Evolutionary conservation across 2,797 vertebrate genomes (phyloP), one percentile per base, ranked within the genome.

Genomic region (Pseudopleuronectes americanus): DNA sequence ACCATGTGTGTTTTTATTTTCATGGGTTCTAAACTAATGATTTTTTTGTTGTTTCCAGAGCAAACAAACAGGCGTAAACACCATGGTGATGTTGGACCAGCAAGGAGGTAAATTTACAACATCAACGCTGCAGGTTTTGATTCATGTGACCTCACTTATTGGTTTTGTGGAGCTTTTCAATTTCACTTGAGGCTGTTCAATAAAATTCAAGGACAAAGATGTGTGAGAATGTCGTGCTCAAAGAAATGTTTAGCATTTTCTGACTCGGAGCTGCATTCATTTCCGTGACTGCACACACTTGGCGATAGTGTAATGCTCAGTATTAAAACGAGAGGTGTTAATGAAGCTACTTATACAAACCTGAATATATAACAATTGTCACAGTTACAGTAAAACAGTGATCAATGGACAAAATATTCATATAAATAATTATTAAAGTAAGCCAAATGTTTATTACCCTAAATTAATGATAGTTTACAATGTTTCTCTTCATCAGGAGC

Each of bases 81-180:
- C 98, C 33, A 91, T 99, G 56, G 94, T 92, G 55, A 97, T 98
- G 96, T 89, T 99, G 92, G 96, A 96, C 81, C 91, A 98, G 68
- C 98, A 99, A 90, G 96, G 96, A 91, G 98, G 98, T 99, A 76
- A 12, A 24, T 24, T 16, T 8, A 58, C 21, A 13, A 16, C 31
- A 22, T 6, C 3, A n/a, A 10, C 17, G n/a, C 17, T 16, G 43
- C 43, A 31, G 6, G 6, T 31, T 56, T 33, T 33, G 14, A 12
- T 51, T 19, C 8, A 21, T 23, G 7, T 51, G 3, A 22, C 19
- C 21, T 51, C 23, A 22, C 8, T 16, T 4, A 48, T 51, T 12
- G 0, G 9, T 47, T 41, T 51, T 23, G 3, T 41, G 12, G 5
- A 19, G 41, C 49, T 43, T 54, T 36, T n/a, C 4, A 31, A 28